Conservation (phyloP, 2,113 vertebrate genomes). For the Crotalus helleri region DNA sequence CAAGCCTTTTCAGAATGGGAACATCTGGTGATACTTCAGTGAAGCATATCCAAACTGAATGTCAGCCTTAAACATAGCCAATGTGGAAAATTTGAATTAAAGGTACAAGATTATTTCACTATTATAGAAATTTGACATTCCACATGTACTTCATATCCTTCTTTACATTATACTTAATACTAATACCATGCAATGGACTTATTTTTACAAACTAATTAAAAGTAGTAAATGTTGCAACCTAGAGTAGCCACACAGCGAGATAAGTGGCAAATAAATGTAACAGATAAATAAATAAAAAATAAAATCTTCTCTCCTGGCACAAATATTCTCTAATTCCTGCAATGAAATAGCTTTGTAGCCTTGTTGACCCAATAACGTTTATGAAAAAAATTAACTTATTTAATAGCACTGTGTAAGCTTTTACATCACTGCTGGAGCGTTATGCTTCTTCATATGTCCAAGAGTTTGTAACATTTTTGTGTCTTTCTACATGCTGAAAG, state of each 20-base stretch:
- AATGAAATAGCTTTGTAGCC: neutral
- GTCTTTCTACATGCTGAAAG: neutral
- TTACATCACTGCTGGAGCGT: neutral
- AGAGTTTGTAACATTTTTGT: neutral
- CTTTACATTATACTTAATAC: neutral
- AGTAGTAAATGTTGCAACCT: neutral
- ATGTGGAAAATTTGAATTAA: neutral
- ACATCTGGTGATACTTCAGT: constrained; percentile 5
- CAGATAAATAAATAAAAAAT: neutral
- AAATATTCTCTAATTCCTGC: neutral
- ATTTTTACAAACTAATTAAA: neutral
- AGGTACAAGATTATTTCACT: neutral
- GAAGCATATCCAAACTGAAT: neutral
- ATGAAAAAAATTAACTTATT: neutral
- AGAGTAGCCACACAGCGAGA: neutral
- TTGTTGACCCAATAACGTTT: neutral
- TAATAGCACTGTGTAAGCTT: neutral
- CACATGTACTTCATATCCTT: neutral
- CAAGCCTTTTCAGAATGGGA: neutral
- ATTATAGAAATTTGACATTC: neutral
- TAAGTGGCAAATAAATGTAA: neutral
- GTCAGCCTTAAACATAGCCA: neutral
- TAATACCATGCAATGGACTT: neutral
- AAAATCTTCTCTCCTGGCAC: neutral
- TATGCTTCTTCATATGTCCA: neutral